phyloP scores from a whole-genome alignment of 2,888 invertebrate species.

The Ormyrus nitidulus region DNA sequence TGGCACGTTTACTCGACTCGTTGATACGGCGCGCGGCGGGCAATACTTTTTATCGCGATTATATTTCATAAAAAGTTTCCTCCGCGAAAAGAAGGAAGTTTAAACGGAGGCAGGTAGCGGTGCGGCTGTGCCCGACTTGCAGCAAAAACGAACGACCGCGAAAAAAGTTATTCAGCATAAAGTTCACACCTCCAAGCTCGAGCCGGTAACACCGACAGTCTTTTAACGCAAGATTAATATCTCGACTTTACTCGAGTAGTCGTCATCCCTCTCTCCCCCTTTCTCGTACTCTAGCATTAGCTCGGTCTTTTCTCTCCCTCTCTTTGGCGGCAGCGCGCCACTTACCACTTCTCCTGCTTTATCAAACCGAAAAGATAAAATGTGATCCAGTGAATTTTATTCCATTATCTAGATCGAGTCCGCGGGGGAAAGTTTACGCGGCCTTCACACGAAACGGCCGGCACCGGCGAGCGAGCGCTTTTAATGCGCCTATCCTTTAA shows the following conservation, averaged over 20 bases:
- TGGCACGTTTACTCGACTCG: constrained; percentile 22
- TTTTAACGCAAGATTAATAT: constrained; percentile 55
- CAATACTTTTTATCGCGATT: constrained; percentile 37
- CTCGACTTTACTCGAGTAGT: constrained; percentile 31
- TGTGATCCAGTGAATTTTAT: constrained; percentile 53
- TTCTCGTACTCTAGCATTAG: too few relatives aligned
- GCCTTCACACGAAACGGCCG: constrained; percentile 47
- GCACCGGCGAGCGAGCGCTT: constrained; percentile 30
- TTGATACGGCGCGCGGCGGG: constrained; percentile 16
- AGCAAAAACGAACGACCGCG: constrained; percentile 26
- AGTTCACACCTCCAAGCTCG: constrained; percentile 43
- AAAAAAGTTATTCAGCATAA: constrained; percentile 48
- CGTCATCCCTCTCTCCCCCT: too few relatives aligned
- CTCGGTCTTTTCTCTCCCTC: too few relatives aligned
- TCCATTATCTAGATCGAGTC: constrained; percentile 52
- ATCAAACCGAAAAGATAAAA: constrained; percentile 48
- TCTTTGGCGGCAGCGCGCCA: too few relatives aligned
- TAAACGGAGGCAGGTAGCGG: neutral
- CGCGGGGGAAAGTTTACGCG: constrained; percentile 43
- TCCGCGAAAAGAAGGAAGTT: neutral
- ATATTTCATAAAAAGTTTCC: constrained; percentile 16
- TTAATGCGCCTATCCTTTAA: constrained; percentile 52
- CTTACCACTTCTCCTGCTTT: too few relatives aligned
- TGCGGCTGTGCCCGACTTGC: constrained; percentile 5
- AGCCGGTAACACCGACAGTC: constrained; percentile 12